phyloP scores from a whole-genome alignment of 1,140 invertebrate genomes.

The Chironomus striatipennis region DNA sequence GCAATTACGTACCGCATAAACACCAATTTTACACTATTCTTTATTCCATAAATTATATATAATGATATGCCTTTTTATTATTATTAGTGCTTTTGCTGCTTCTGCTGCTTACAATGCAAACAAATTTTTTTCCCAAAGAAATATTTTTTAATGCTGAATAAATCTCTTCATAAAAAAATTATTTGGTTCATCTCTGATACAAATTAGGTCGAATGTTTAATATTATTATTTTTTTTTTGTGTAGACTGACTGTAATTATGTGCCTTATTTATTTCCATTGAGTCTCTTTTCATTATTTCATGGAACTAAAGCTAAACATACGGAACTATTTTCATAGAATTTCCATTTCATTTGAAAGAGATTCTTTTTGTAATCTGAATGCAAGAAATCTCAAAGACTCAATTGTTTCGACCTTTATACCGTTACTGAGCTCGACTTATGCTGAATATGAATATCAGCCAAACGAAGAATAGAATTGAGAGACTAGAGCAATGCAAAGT shows the following conservation, averaged over 20 bases:
- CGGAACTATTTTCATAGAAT: neutral
- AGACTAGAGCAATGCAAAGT: neutral
- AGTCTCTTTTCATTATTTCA: neutral
- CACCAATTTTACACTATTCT: no score
- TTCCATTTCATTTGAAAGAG: slow-evolving; percentile 13
- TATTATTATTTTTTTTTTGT: neutral
- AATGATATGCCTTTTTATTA: no score
- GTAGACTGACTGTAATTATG: neutral
- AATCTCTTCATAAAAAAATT: no score
- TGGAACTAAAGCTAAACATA: neutral
- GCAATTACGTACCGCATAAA: no score
- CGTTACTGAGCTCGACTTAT: neutral
- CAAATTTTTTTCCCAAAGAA: no score
- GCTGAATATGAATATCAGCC: slow-evolving; percentile 5
- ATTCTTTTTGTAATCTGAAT: neutral
- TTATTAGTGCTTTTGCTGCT: no score
- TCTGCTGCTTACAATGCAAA: no score
- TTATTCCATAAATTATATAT: no score
- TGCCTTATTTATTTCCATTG: neutral
- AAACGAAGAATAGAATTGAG: neutral
- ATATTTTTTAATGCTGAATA: no score
- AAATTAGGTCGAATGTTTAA: neutral
- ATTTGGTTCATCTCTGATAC: neutral
- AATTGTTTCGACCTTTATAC: slow-evolving; percentile 13
- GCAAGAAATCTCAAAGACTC: slow-evolving; percentile 10